Evolutionary conservation across 1,140 invertebrate species (phyloP), one percentile per base, ranked within the genome.

Genomic region (Acromyrmex heyeri): DNA sequence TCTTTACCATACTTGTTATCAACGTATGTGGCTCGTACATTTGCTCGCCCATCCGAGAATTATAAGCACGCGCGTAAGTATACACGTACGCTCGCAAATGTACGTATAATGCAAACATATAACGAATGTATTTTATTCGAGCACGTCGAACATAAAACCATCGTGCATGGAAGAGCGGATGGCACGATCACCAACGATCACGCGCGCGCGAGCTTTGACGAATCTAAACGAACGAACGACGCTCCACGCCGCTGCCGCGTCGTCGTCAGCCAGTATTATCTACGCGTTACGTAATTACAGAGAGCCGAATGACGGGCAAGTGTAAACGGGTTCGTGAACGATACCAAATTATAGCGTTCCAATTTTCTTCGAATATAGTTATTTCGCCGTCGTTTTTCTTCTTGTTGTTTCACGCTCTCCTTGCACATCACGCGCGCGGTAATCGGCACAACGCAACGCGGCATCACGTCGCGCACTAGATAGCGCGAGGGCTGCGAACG

Each of bases 381-480:
- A 12, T 24, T 27, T n/a, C 14, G 30, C 10, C 4, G 21, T 57
- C 62, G n/a, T 27, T 53, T 24, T 57, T 57, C 27, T 24, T 55
- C 0, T 55, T n/a, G 34, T 27, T 48, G 30, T 24, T 59, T 73
- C 14, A 73, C 55, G 69, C 79, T 62, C 38, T 48, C 67, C 38
- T 62, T 38, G 55, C 55, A 27, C 44, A 50, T 62, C 38, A 18
- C 55, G 53, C 50, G 48, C 73, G n/a, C 16, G 5, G 10, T 16
- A 30, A 27, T 8, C 30, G 38, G 38, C 8, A 44, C 8, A 44
- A 6, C 30, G 30, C 8, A 10, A 8, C 38, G 38, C 38, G 64
- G 55, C 65, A 64, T 70, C 78, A 59, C 78, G 78, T 82, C 34
- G 79, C 67, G 79, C 55, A 48, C 79, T 73, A 14, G 34, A 82